These are phyloP conservation scores for Smithornis capensis DNA, from an alignment of 2,113 vertebrate genomes.

Conservation along the genomic window DNA sequence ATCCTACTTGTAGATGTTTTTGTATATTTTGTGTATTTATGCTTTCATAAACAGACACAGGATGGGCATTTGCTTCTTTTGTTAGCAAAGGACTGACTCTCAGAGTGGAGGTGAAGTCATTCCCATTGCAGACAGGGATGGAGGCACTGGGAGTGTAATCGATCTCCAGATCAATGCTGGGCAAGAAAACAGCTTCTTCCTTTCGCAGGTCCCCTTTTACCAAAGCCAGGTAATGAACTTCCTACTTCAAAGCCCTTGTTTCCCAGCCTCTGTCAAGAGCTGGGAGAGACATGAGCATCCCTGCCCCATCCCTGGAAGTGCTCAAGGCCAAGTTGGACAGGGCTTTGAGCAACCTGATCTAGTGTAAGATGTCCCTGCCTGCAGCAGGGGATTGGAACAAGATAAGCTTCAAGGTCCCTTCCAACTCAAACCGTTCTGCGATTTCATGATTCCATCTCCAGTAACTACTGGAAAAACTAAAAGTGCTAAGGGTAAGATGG, in stretches of 20 bases:
- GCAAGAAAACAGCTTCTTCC: neutral
- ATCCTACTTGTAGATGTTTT: neutral
- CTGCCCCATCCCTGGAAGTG: neutral
- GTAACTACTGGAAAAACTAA: neutral
- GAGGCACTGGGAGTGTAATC: rapidly evolving
- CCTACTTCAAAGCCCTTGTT: neutral
- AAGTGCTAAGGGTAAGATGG: neutral
- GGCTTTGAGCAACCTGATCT: neutral
- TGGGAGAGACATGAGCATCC: neutral
- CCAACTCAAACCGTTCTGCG: neutral
- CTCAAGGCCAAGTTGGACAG: neutral
- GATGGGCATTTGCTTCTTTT: neutral
- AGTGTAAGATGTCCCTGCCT: neutral
- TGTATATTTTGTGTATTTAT: constrained; percentile 24
- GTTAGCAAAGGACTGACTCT: neutral
- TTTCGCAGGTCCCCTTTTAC: neutral
- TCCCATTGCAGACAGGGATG: neutral
- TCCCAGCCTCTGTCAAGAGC: neutral
- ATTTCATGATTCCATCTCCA: neutral
- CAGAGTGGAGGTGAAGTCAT: neutral
- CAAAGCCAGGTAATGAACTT: neutral
- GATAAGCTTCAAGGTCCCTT: neutral
- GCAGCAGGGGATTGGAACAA: neutral
- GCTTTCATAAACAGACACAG: neutral
- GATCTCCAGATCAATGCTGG: rapidly evolving